Conservation (phyloP, 2,888 invertebrate genomes). For the Dasypogon diadema region DNA sequence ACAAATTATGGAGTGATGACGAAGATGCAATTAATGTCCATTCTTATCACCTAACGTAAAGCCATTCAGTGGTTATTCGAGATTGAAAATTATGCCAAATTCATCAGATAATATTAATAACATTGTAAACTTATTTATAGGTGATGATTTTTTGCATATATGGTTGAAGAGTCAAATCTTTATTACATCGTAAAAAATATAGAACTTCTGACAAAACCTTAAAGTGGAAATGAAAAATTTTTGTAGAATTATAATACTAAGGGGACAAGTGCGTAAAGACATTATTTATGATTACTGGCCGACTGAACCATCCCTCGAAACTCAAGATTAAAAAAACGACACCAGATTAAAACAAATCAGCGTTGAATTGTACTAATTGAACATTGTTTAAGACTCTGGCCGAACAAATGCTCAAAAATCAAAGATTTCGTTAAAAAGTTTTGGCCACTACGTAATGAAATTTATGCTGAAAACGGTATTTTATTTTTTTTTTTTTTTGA, state of each 20-base stretch:
- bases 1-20: neutral
- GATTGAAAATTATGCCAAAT: neutral
- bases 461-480: no score
- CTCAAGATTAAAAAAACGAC: no score
- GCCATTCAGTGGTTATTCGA: neutral
- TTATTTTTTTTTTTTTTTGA: no score
- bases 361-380: no score
- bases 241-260: neutral
- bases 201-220: neutral
- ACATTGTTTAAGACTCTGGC: no score
- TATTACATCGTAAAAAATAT: neutral
- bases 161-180: conserved; percentile 8
- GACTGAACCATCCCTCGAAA: no score
- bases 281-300: neutral
- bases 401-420: no score
- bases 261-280: neutral
- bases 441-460: no score
- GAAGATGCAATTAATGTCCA: conserved; percentile 1
- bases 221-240: conserved; percentile 3
- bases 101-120: conserved; percentile 2
- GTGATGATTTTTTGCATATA: conserved; percentile 6
- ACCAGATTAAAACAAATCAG: no score
- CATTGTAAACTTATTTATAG: conserved; percentile 11
- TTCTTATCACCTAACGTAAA: neutral
- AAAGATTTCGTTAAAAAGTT: no score